Evolutionary conservation across 2,888 invertebrate genomes (phyloP).

Genomic region (Nasonia oneida): DNA sequence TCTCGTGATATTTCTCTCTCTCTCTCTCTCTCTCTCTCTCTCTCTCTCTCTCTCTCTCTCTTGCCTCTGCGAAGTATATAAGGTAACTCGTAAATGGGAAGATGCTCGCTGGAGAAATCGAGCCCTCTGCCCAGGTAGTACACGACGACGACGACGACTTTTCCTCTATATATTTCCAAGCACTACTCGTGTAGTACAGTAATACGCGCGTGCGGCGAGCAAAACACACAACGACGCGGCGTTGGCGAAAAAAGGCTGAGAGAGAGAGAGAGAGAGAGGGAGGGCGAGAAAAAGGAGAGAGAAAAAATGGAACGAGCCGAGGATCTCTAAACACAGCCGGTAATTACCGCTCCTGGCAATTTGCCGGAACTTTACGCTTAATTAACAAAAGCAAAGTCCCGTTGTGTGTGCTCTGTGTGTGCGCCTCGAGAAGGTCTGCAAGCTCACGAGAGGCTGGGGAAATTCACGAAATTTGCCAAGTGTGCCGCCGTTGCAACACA

Average conservation of each 20-base stretch:
- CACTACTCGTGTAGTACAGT: neutral
- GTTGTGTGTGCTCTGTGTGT: neutral
- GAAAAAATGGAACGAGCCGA: conserved; percentile 58
- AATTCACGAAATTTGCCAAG: conserved; percentile 15
- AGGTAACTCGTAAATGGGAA: conserved; percentile 45
- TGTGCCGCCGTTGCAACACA: neutral
- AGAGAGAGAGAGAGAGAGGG: neutral
- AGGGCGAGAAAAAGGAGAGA: neutral
- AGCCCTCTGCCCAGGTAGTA: neutral
- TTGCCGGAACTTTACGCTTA: conserved; percentile 68
- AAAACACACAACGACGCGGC: neutral
- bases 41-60: neutral
- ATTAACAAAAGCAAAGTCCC: conserved; percentile 67
- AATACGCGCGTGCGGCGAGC: neutral
- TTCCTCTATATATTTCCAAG: conserved; percentile 3
- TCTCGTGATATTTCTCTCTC: conserved; percentile 26
- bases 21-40: neutral
- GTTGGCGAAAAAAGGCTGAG: neutral
- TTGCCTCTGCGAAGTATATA: neutral
- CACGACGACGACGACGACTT: neutral
- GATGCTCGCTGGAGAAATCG: neutral
- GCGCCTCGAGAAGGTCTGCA: neutral
- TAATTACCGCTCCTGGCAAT: conserved; percentile 67
- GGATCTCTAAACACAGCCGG: conserved; percentile 64
- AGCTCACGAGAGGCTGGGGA: neutral